Evolutionary conservation across 1,140 invertebrate species (phyloP).

Genomic region (Sesamia nonagrioides): DNA sequence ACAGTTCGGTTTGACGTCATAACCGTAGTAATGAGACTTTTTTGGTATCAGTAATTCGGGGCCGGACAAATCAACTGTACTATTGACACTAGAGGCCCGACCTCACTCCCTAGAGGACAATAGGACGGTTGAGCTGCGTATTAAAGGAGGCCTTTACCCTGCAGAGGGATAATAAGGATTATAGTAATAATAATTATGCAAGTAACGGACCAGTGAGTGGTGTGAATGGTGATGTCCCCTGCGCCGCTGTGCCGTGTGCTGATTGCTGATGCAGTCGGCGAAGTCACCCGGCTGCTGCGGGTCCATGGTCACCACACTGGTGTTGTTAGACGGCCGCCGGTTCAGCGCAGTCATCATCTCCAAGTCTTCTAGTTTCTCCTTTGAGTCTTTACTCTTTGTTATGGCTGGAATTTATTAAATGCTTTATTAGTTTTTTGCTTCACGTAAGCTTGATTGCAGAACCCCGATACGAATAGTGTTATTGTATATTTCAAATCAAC

Average conservation of each 20-base stretch:
- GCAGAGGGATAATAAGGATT: background rate
- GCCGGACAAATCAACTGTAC: too few relatives aligned
- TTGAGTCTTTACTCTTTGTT: constrained; percentile 82
- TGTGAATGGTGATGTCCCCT: constrained; percentile 74
- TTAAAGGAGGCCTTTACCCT: too few relatives aligned
- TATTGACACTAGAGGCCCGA: too few relatives aligned
- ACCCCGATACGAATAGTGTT: background rate
- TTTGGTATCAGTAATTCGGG: too few relatives aligned
- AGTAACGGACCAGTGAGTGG: constrained; percentile 70
- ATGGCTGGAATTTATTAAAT: constrained; percentile 73
- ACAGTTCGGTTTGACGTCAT: too few relatives aligned
- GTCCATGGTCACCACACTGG: constrained; percentile 81
- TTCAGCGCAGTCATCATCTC: constrained; percentile 84
- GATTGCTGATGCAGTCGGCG: constrained; percentile 84
- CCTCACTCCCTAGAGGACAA: too few relatives aligned
- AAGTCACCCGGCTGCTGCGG: constrained; percentile 77
- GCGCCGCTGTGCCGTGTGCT: constrained; percentile 81
- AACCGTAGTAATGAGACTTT: too few relatives aligned
- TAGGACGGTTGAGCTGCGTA: too few relatives aligned
- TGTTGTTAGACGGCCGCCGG: constrained; percentile 75
- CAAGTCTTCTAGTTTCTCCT: constrained; percentile 83
- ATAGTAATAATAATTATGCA: background rate
- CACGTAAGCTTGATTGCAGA: background rate
- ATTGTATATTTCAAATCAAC: background rate
- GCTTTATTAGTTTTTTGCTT: background rate